These are phyloP conservation scores for Machimus atricapillus DNA, from an alignment of 2,888 invertebrate genomes.

Conservation along the genomic window DNA sequence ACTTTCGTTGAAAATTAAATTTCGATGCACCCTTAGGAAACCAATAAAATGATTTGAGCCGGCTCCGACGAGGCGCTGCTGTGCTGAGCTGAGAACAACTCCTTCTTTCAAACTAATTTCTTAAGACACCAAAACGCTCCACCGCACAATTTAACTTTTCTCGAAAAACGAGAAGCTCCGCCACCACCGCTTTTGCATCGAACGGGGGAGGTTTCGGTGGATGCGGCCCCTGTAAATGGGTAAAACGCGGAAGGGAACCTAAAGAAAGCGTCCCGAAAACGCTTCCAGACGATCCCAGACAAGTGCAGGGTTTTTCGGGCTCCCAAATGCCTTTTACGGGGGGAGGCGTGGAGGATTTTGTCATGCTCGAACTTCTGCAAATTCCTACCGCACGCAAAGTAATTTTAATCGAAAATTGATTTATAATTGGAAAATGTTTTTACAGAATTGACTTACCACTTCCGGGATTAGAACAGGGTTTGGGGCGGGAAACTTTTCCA, in stretches of 20 bases:
- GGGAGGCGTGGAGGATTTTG: background rate
- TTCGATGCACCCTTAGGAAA: conserved; percentile 13
- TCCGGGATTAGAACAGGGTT: background rate
- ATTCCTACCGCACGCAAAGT: conserved; percentile 54
- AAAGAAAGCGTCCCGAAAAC: conserved; percentile 7
- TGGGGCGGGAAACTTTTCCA: conserved; percentile 32
- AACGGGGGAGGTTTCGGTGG: conserved; percentile 8
- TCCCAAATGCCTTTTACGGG: background rate
- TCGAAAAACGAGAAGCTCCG: conserved; percentile 29
- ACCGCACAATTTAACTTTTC: conserved; percentile 52
- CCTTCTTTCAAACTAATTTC: conserved; percentile 51
- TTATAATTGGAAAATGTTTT: conserved; percentile 62
- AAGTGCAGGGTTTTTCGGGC: conserved; percentile 1
- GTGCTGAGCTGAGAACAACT: conserved; percentile 30
- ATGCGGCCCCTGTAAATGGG: background rate
- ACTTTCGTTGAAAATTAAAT: conserved; percentile 35
- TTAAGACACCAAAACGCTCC: conserved; percentile 50
- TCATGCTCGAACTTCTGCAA: conserved; percentile 39
- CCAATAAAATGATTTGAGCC: conserved; percentile 23
- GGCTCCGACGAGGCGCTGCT: background rate
- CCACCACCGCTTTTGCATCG: conserved; percentile 37
- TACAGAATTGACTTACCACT: conserved; percentile 42
- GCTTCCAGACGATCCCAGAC: background rate
- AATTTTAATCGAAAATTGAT: conserved; percentile 64
- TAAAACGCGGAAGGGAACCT: conserved; percentile 2